These are phyloP conservation scores for Drosophila meridiana DNA, from an alignment of 2,888 invertebrate genomes.

Conservation along the genomic window DNA sequence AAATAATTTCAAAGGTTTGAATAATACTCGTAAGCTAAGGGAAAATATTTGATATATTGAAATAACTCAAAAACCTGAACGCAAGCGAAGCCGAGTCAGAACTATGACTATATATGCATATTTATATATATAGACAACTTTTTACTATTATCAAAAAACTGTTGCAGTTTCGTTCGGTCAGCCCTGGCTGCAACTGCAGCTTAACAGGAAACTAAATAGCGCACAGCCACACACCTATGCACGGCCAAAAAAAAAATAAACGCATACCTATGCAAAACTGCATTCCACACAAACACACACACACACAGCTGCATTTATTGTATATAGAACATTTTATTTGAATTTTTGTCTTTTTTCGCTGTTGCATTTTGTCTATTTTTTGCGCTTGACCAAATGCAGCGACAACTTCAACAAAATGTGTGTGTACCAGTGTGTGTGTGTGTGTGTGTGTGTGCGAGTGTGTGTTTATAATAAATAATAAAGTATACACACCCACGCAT, in stretches of 20 bases:
- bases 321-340: slow-evolving; percentile 78
- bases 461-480: slow-evolving; percentile 78
- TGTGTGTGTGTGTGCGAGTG: slow-evolving; percentile 39
- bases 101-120: no score
- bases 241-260: slow-evolving; percentile 8
- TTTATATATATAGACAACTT: no score
- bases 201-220: slow-evolving; percentile 67
- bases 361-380: slow-evolving; percentile 73
- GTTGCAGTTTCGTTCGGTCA: slow-evolving; percentile 15
- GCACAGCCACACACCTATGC: slow-evolving; percentile 32
- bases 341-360: slow-evolving; percentile 65
- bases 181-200: slow-evolving; percentile 51
- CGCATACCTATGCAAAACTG: slow-evolving; percentile 36
- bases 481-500: slow-evolving; percentile 61
- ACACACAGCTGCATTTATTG: slow-evolving; percentile 47
- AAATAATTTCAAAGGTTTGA: no score
- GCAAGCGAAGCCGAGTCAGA: no score
- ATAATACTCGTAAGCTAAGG: no score
- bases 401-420: slow-evolving; percentile 59
- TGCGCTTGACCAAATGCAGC: slow-evolving; percentile 67
- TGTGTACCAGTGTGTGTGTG: slow-evolving; percentile 8
- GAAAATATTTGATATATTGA: no score
- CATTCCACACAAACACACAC: slow-evolving; percentile 34
- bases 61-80: no score
- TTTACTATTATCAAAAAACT: not conserved